phyloP scores from a whole-genome alignment of 2,113 vertebrate genomes.

The Tachycineta bicolor region DNA sequence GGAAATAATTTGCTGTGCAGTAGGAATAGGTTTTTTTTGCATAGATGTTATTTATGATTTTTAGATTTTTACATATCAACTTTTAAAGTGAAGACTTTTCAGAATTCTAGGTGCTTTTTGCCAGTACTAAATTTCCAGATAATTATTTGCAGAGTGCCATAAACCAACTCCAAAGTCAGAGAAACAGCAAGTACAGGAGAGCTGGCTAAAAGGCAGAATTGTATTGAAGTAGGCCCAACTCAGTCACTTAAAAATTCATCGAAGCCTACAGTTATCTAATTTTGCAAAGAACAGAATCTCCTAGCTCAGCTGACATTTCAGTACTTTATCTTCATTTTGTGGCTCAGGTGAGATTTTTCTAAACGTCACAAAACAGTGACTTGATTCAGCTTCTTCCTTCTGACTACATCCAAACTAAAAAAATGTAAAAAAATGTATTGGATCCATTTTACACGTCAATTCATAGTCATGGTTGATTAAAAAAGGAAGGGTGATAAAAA shows the following conservation, averaged over 20 bases:
- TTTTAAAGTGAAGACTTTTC: not conserved
- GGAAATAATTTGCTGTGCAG: not conserved
- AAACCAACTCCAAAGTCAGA: not conserved
- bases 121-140: not conserved
- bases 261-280: slow-evolving; percentile 16
- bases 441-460: not conserved
- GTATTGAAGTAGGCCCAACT: not conserved
- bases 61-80: not conserved
- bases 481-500: not conserved
- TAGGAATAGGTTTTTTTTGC: not conserved
- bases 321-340: slow-evolving; percentile 2
- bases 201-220: not conserved
- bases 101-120: not conserved
- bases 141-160: not conserved
- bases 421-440: not conserved
- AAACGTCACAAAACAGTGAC: not conserved
- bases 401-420: not conserved
- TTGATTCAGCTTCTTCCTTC: not conserved
- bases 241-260: slow-evolving; percentile 35
- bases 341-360: slow-evolving; percentile 23
- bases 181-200: not conserved
- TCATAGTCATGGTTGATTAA: not conserved
- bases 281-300: slow-evolving; percentile 7
- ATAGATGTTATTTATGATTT: not conserved
- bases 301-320: not conserved